Base-by-base conservation (phyloP, 92 coral and sea anemone species). In the Pocillopora meandrina region DNA sequence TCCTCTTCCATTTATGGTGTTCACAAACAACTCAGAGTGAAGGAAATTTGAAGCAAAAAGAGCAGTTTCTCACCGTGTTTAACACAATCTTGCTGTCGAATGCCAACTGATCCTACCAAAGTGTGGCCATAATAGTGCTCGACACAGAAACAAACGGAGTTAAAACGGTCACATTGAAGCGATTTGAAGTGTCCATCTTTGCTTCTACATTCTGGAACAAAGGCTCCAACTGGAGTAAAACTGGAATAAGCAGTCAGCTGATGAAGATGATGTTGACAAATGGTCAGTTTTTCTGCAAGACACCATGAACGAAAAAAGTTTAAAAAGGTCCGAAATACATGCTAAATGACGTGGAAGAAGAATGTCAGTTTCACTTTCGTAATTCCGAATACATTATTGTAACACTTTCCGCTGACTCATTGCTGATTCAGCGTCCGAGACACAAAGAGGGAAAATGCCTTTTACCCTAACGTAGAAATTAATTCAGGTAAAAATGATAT, bases 91-190 rank as follows among this genome's bases (percentile, higher is more conserved):
- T 95, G 98, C 76, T 88, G 81, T 59, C 97, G 95, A 65, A 76
- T 81, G 61, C 77, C 82, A 23, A 77, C 84, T 80, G 95, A 81
- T 21, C 94, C 95, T 79, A 86, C 81, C 19, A 94, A 69, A 75
- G 84, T 93, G 47, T 91, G 78, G 49, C 93, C 92, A 71, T 92
- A 89, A 65, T 60, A 58, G 55, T 69, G 75, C 79, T 92, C 92
- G 17, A 92, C 92, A 77, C 99, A 97, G 92, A 95, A 97, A 69
- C 99, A 97, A 47, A 61, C 65, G 5, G 94, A 80, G 23, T 90
- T 77, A 1, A 90, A 77, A 19, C 89, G 89, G 59, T 90, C 86
- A 72, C 99, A 97, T 73, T 94, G 99, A 16, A 90, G 92, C 15
- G 89, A 82, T 77, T 91, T 86, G 69, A 91, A 97, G 70, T 89